These are phyloP conservation scores for silkworm (Bombyx mori) DNA, from an alignment of 1,140 invertebrate species.

Conservation along the genomic window DNA sequence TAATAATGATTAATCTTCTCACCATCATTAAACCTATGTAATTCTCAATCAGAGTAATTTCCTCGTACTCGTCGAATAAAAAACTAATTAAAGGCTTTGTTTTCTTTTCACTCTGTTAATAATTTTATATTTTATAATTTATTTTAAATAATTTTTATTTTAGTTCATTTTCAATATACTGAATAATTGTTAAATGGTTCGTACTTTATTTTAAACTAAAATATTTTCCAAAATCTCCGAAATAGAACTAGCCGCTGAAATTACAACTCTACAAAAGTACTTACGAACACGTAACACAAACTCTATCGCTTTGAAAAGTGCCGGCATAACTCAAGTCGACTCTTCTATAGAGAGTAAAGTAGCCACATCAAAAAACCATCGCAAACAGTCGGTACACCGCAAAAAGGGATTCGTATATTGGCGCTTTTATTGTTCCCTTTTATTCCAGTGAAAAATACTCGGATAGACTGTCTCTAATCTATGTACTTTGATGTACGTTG, in stretches of 20 bases:
- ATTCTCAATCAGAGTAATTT: too few relatives aligned
- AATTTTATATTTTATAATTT: too few relatives aligned
- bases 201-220: too few relatives aligned
- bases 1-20: neutral
- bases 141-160: too few relatives aligned
- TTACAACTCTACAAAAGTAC: constrained; percentile 5
- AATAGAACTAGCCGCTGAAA: neutral
- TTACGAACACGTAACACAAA: neutral
- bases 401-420: constrained; percentile 43
- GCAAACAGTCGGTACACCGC: constrained; percentile 32
- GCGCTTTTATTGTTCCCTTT: constrained; percentile 46
- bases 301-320: neutral
- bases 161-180: too few relatives aligned
- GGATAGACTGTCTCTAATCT: constrained; percentile 41
- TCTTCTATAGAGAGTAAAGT: neutral
- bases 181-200: too few relatives aligned
- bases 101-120: too few relatives aligned
- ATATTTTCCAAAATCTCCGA: neutral
- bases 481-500: constrained; percentile 62
- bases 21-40: neutral
- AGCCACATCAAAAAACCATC: constrained; percentile 26
- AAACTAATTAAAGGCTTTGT: too few relatives aligned
- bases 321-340: neutral
- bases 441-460: constrained; percentile 53
- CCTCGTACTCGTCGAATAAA: too few relatives aligned